These are phyloP conservation scores for Sarcophilus harrisii DNA, from an alignment of 2,797 vertebrate species.

Conservation along the genomic window DNA sequence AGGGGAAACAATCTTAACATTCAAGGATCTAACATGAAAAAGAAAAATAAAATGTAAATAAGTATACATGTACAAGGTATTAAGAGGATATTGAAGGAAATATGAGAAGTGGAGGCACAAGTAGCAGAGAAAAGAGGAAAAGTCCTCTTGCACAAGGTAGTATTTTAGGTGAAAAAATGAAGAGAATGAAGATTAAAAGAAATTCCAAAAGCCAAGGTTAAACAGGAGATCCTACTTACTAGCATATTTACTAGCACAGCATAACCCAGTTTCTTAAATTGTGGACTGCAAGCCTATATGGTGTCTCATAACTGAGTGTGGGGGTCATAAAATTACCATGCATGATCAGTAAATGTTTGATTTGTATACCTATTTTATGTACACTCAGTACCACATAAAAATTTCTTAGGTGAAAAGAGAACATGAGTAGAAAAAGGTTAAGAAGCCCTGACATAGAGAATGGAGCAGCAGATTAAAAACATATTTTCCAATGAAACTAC, in stretches of 20 bases:
- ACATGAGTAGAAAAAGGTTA: too few species aligned
- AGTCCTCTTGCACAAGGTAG: not conserved
- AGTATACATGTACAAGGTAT: not conserved
- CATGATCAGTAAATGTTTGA: too few species aligned
- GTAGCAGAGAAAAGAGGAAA: not conserved
- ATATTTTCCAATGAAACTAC: not conserved
- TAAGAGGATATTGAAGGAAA: not conserved
- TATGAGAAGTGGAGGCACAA: not conserved
- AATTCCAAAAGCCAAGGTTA: not conserved
- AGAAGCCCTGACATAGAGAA: not conserved
- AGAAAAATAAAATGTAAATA: not conserved
- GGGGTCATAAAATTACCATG: too few species aligned
- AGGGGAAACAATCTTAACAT: not conserved
- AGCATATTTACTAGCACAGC: too few species aligned
- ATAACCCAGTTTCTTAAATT: too few species aligned
- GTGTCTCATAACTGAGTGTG: too few species aligned
- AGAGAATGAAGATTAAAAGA: not conserved
- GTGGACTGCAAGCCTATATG: too few species aligned
- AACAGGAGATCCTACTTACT: not conserved
- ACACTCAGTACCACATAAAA: too few species aligned
- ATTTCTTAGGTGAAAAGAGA: too few species aligned
- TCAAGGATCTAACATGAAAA: not conserved
- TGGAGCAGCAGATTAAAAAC: not conserved
- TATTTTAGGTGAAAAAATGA: not conserved
- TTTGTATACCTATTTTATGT: too few species aligned